Evolutionary conservation across 2,797 vertebrate species (phyloP), one percentile per base, ranked within the genome.

Genomic region (Hydrophis major): DNA sequence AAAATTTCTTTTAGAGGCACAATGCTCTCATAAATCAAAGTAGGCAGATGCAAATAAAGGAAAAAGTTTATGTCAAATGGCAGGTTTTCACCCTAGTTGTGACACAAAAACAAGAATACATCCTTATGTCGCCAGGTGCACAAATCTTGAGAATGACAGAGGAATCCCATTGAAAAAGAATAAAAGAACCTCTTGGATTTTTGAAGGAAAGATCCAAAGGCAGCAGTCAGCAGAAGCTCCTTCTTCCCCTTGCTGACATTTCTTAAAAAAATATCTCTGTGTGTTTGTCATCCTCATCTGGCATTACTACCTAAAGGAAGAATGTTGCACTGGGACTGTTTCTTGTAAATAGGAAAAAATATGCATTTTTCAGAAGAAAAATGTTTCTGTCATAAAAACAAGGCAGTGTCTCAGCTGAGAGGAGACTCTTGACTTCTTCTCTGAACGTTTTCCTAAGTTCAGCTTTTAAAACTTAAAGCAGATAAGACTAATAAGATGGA

Each of bases 1-100:
- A 97, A 97, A 98, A 96, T 96, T 97, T 97, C 96, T 96, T 94
- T 96, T 96, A 93, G 92, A 94, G 96, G 95, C 94, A 94, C 95
- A 96, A 96, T 96, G 96, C 94, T 97, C 94, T 95, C 94, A 91
- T 90, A 94, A 97, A 92, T 97, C 94, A 95, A 96, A 96, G 94
- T 93, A 96, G 96, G 96, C 95, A 96, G 95, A 95, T 95, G 95
- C 95, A 96, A 96, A 95, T 93, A 96, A 96, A 97, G 95, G 93
- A 95, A 92, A 93, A 97, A 95, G 94, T 96, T 92, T 90, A 92
- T 69, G 92, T 95, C 92, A 96, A 88, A 92, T 94, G 86, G 78
- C 94, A 57, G 89, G 93, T 97, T 97, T 97, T 94, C 56, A 88
- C 90, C 74, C 20, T 50, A 92, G 88, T 94, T 93, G 61, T 94